These are phyloP conservation scores for Crotophaga sulcirostris DNA, from an alignment of 2,113 vertebrate genomes.

Conservation along the genomic window DNA sequence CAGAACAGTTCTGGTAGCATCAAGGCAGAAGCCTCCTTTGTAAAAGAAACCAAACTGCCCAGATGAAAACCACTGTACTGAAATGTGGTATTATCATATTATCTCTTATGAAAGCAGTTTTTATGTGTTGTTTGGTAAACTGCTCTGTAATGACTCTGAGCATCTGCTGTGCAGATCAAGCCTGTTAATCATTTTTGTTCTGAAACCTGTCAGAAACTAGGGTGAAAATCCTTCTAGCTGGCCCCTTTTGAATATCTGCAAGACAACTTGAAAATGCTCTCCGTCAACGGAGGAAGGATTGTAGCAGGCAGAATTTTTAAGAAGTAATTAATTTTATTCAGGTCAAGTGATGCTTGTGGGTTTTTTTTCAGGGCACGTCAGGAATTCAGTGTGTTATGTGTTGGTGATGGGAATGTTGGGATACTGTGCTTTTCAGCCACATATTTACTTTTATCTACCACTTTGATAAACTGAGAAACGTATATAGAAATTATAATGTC, in stretches of 20 bases:
- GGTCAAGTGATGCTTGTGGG: neutral
- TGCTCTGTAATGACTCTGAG: neutral
- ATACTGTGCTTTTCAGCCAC: neutral
- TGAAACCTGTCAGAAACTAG: slow-evolving; percentile 22
- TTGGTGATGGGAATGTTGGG: neutral
- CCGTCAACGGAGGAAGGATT: neutral
- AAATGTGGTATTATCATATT: fast-evolving
- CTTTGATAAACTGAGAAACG: neutral
- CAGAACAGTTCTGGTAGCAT: neutral
- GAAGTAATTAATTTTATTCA: neutral
- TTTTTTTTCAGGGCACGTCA: neutral
- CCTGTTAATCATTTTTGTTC: neutral
- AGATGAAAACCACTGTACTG: neutral
- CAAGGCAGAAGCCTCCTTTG: neutral
- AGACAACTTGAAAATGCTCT: neutral
- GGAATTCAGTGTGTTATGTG: neutral
- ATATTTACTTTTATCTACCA: neutral
- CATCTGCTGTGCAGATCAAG: slow-evolving; percentile 29
- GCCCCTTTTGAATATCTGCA: neutral
- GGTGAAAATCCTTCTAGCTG: slow-evolving; percentile 9
- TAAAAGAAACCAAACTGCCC: neutral
- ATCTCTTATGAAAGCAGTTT: neutral
- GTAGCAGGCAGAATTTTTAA: neutral
- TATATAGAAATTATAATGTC: neutral
- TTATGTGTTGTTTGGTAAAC: neutral